Evolutionary conservation across 1,140 invertebrate genomes (phyloP).

Genomic region (Rhyzopertha dominica): DNA sequence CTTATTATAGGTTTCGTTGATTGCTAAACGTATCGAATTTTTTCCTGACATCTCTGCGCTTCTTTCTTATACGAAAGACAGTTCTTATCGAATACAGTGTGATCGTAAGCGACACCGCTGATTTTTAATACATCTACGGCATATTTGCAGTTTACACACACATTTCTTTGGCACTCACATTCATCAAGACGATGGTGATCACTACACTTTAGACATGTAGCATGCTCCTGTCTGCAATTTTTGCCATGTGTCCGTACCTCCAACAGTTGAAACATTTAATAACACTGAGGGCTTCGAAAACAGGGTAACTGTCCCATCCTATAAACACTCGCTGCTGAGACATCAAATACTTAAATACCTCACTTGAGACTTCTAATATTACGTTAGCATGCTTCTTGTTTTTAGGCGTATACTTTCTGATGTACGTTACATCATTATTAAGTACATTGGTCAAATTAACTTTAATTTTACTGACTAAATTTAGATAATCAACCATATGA

Average conservation of each 20-base stretch:
- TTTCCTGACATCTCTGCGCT: slow-evolving; percentile 6
- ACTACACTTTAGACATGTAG: not conserved
- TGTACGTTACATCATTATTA: too few species aligned
- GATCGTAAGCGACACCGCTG: slow-evolving; percentile 1
- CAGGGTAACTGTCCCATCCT: too few species aligned
- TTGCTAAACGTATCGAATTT: slow-evolving; percentile 5
- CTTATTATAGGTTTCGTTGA: not conserved
- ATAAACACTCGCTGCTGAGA: too few species aligned
- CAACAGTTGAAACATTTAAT: slow-evolving; percentile 7
- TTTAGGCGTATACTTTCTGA: too few species aligned
- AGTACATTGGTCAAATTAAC: too few species aligned
- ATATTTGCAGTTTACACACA: slow-evolving; percentile 6
- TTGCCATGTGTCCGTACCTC: not conserved
- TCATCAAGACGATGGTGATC: slow-evolving; percentile 4
- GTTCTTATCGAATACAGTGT: slow-evolving; percentile 7
- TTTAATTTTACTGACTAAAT: too few species aligned
- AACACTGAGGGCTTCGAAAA: too few species aligned
- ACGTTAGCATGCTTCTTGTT: too few species aligned
- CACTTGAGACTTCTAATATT: too few species aligned
- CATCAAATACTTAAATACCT: too few species aligned
- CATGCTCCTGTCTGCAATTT: not conserved
- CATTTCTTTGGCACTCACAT: slow-evolving; percentile 1
- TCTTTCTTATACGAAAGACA: slow-evolving; percentile 3
- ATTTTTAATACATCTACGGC: slow-evolving; percentile 8
- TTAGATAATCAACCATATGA: slow-evolving; percentile 4